These are phyloP conservation scores for Schizothorax lantsangensis DNA, from an alignment of 2,797 vertebrate genomes.

Conservation along the genomic window DNA sequence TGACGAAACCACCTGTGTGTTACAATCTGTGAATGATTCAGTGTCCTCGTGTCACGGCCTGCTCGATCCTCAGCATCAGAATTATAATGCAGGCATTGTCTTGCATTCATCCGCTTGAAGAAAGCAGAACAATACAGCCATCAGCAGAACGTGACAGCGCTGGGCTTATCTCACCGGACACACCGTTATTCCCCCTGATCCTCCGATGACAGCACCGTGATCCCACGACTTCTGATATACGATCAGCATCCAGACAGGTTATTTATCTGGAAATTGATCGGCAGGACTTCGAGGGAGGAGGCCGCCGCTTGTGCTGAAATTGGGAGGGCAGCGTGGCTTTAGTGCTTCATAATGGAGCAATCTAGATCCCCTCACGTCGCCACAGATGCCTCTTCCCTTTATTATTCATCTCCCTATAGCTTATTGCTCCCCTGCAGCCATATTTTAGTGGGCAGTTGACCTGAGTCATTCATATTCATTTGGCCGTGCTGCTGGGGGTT, in stretches of 20 bases:
- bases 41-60: background rate
- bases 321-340: constrained; percentile 27
- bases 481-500: constrained; percentile 37
- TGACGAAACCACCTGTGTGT: background rate
- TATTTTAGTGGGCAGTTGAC: constrained; percentile 60
- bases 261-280: constrained; percentile 67
- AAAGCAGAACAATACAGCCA: constrained; percentile 64
- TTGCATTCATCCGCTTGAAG: constrained; percentile 37
- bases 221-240: constrained; percentile 54
- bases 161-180: constrained; percentile 62
- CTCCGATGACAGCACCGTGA: constrained; percentile 61
- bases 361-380: constrained; percentile 43
- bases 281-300: constrained; percentile 43
- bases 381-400: constrained; percentile 51
- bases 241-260: constrained; percentile 50
- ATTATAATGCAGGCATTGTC: constrained; percentile 60
- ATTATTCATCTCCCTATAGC: constrained; percentile 54
- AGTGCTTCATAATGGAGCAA: constrained; percentile 60
- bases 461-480: constrained; percentile 62
- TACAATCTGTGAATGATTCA: background rate
- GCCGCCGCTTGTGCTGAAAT: constrained; percentile 42
- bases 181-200: constrained; percentile 64
- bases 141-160: constrained; percentile 58
- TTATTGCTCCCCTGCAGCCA: constrained; percentile 60
- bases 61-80: constrained; percentile 32